Evolutionary conservation across 1,140 invertebrate genomes (phyloP).

Genomic region (Monomorium pharaonis): DNA sequence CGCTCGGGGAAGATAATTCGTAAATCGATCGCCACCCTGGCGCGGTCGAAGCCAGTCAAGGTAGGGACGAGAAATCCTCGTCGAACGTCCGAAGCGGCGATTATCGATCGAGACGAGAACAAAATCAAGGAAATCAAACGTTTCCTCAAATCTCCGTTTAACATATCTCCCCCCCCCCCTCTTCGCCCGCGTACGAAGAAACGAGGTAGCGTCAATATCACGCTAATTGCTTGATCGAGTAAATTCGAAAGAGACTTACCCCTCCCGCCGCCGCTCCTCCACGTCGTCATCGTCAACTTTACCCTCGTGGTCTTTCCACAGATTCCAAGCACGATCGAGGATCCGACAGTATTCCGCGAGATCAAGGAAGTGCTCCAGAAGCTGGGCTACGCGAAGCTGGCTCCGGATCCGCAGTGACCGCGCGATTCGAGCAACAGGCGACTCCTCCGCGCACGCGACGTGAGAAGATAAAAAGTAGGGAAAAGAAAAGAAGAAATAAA

Average conservation of each 20-base stretch:
- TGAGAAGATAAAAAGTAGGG: neutral
- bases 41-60: conserved; percentile 91
- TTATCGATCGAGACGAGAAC: too few relatives aligned
- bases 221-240: neutral
- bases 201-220: neutral
- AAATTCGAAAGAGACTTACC: neutral
- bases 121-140: too few relatives aligned
- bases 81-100: too few relatives aligned
- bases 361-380: conserved; percentile 91
- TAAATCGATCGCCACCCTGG: conserved; percentile 94
- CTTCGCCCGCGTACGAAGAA: neutral
- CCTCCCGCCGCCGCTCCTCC: neutral
- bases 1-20: conserved; percentile 93
- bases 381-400: conserved; percentile 90
- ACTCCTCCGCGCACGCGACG: neutral
- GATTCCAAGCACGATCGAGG: conserved; percentile 95
- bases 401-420: conserved; percentile 87
- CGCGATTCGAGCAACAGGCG: neutral
- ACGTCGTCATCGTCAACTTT: neutral
- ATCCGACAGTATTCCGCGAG: conserved; percentile 92
- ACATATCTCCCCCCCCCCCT: too few relatives aligned
- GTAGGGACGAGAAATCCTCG: conserved; percentile 81
- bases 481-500: neutral
- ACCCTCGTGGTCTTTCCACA: conserved; percentile 76
- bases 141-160: too few relatives aligned